phyloP scores from a whole-genome alignment of 2,113 vertebrate genomes.

The Paradoxurus hermaphroditus region DNA sequence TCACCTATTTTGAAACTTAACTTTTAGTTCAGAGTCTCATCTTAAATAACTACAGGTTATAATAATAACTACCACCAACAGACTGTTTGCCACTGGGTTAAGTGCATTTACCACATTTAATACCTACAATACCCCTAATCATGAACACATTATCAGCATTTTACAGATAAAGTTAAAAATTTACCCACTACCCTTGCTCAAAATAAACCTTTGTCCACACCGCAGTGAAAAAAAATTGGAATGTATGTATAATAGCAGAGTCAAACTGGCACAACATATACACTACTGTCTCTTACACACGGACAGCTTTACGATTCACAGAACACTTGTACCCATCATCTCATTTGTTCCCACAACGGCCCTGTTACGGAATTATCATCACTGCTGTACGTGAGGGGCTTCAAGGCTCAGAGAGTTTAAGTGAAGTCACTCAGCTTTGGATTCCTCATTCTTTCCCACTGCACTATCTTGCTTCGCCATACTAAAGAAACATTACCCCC shows the following conservation, averaged over 20 bases:
- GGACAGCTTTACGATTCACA: neutral
- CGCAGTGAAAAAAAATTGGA: neutral
- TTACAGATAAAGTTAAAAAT: slow-evolving; percentile 36
- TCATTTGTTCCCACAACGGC: slow-evolving; percentile 6
- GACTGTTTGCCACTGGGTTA: neutral
- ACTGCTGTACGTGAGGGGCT: neutral
- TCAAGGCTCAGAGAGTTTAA: neutral
- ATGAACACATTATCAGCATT: slow-evolving; percentile 15
- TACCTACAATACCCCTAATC: neutral
- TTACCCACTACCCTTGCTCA: neutral
- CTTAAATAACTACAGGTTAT: slow-evolving; percentile 14
- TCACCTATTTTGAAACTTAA: slow-evolving; percentile 36
- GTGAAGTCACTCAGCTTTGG: neutral
- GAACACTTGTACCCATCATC: neutral
- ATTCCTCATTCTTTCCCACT: neutral
- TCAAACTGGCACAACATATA: neutral
- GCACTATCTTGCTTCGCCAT: neutral
- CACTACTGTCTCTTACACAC: neutral
- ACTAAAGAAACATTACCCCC: neutral
- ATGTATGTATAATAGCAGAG: neutral
- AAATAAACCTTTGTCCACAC: neutral
- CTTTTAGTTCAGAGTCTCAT: slow-evolving; percentile 15
- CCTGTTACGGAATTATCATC: neutral
- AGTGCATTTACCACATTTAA: neutral
- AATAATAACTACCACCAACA: neutral